Conservation (phyloP, 2,113 vertebrate species). For the Tragelaphus buxtoni region DNA sequence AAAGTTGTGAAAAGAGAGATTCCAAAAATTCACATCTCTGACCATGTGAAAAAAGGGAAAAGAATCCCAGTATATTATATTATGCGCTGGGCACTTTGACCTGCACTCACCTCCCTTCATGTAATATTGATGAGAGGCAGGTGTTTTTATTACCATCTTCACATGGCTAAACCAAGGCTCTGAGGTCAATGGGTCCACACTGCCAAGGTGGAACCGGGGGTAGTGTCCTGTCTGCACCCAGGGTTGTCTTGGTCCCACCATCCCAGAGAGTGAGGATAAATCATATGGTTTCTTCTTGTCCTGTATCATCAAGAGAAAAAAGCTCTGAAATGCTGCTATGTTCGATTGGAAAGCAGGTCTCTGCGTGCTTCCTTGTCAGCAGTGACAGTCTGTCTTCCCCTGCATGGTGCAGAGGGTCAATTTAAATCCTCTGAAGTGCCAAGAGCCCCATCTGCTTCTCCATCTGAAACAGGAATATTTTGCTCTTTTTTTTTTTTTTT, state of each 20-base stretch:
- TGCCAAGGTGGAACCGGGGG: fast-evolving
- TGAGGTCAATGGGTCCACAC: too few species aligned
- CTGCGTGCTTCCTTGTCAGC: constrained; percentile 71
- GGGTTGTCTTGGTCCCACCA: neutral
- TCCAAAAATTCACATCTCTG: neutral
- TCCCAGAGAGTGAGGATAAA: neutral
- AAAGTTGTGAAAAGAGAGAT: neutral
- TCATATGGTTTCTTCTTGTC: constrained; percentile 49
- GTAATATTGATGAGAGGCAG: too few species aligned
- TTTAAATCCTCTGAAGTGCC: constrained; percentile 83
- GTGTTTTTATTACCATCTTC: neutral
- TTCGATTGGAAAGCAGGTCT: constrained; percentile 71
- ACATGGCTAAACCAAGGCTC: too few species aligned
- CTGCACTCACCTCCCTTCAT: neutral
- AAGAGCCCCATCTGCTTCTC: constrained; percentile 86
- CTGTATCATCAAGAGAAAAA: constrained; percentile 58
- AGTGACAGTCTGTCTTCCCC: constrained; percentile 82
- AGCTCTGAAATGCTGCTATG: constrained; percentile 66
- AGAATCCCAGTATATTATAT: neutral
- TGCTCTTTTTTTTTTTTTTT: constrained; percentile 74
- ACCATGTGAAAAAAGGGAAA: neutral
- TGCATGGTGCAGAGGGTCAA: constrained; percentile 83
- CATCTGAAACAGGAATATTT: constrained; percentile 86
- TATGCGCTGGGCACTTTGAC: fast-evolving
- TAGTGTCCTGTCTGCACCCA: neutral